Evolutionary conservation across 1,140 invertebrate genomes (phyloP).

Genomic region (Hyles euphorbiae): DNA sequence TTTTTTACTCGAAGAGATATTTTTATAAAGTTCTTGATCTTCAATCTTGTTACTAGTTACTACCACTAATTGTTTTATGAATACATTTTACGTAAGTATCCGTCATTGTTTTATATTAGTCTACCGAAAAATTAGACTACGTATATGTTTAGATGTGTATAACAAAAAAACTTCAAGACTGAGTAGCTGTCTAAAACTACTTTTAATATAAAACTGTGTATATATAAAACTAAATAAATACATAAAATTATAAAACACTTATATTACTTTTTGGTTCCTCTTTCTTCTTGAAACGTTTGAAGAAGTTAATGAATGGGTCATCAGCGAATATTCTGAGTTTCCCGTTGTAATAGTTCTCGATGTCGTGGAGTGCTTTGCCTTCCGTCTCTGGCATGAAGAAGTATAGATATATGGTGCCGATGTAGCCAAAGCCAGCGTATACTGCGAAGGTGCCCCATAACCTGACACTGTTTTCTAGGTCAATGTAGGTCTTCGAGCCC

Average conservation of each 20-base stretch:
- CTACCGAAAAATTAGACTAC: no score
- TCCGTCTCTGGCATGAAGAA: slow-evolving; percentile 88
- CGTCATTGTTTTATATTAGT: no score
- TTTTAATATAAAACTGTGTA: not conserved
- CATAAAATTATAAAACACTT: not conserved
- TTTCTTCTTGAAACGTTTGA: slow-evolving; percentile 41
- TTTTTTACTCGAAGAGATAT: no score
- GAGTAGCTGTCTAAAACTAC: no score
- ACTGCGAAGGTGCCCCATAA: slow-evolving; percentile 78
- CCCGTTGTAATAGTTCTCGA: slow-evolving; percentile 78
- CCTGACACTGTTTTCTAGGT: slow-evolving; percentile 69
- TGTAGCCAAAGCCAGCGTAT: slow-evolving; percentile 77
- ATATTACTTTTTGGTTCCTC: not conserved
- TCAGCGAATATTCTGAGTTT: slow-evolving; percentile 58
- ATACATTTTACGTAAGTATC: no score
- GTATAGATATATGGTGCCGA: slow-evolving; percentile 78
- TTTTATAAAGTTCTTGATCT: no score
- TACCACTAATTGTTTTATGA: no score
- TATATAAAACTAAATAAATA: not conserved
- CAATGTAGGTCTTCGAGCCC: slow-evolving; percentile 78
- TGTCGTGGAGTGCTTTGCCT: slow-evolving; percentile 84
- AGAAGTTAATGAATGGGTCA: slow-evolving; percentile 55
- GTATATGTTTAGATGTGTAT: no score
- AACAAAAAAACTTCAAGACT: no score
- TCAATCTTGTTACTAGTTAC: no score